phyloP scores from a whole-genome alignment of 1,140 invertebrate species.

The Thrips palmi region DNA sequence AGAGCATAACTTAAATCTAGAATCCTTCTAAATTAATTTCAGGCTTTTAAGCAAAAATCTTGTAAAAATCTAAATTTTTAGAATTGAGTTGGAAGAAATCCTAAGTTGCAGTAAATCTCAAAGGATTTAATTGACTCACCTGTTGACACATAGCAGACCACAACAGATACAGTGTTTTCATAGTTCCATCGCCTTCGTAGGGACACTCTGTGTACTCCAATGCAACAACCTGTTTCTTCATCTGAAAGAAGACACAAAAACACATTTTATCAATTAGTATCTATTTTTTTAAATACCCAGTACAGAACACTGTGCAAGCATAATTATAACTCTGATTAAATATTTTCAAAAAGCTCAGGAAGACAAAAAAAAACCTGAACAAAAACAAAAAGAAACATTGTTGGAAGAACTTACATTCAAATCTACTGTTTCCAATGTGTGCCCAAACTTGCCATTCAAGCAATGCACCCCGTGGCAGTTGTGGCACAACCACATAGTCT shows the following conservation, averaged over 20 bases:
- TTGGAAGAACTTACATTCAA: slow-evolving; percentile 48
- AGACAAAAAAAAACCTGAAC: neutral
- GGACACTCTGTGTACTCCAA: slow-evolving; percentile 59
- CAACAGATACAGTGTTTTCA: slow-evolving; percentile 66
- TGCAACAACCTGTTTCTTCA: slow-evolving; percentile 69
- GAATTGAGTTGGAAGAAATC: neutral
- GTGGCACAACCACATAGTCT: slow-evolving; percentile 65
- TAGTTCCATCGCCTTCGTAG: slow-evolving; percentile 71
- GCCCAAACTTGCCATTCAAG: slow-evolving; percentile 84
- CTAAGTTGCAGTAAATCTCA: slow-evolving; percentile 5
- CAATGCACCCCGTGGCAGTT: slow-evolving; percentile 56
- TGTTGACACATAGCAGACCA: slow-evolving; percentile 61
- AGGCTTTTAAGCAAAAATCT: neutral
- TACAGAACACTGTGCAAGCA: neutral
- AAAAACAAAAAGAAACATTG: neutral
- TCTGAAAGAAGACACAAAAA: slow-evolving; percentile 33
- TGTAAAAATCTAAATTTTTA: neutral
- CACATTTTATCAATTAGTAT: neutral
- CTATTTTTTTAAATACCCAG: neutral
- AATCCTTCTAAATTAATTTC: neutral
- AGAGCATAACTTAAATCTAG: slow-evolving; percentile 11
- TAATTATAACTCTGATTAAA: too few relatives aligned
- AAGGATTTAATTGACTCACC: slow-evolving; percentile 25
- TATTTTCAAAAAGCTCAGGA: neutral
- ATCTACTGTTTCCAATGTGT: slow-evolving; percentile 64